Evolutionary conservation across 2,113 vertebrate genomes (phyloP).

Genomic region (Equus quagga): DNA sequence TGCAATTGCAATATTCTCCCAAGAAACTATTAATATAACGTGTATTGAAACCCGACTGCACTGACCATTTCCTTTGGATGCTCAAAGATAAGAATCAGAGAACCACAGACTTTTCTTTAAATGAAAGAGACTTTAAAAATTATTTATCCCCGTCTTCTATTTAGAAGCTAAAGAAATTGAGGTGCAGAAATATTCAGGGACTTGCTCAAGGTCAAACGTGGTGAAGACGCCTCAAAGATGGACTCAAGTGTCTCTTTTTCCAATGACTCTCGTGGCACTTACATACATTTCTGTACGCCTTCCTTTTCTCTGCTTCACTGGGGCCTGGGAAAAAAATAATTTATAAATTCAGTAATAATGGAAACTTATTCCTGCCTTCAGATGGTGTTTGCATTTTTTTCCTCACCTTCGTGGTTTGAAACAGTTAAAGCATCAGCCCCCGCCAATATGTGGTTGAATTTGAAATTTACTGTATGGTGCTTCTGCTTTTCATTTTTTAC

Average conservation of each 20-base stretch:
- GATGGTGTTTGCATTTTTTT: constrained; percentile 58
- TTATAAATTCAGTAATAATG: constrained; percentile 65
- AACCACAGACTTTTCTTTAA: neutral
- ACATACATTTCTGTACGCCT: neutral
- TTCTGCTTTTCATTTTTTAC: constrained; percentile 91
- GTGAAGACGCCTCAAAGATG: constrained; percentile 20
- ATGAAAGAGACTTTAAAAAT: constrained; percentile 56
- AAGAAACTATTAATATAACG: constrained; percentile 29
- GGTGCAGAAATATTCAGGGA: constrained; percentile 23
- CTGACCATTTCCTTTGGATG: constrained; percentile 30
- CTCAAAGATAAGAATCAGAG: constrained; percentile 47
- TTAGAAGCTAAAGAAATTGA: constrained; percentile 56
- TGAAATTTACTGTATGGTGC: constrained; percentile 91
- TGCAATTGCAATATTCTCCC: neutral
- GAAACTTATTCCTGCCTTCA: constrained; percentile 59
- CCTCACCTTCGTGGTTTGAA: constrained; percentile 76
- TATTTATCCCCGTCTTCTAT: constrained; percentile 24
- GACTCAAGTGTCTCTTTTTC: neutral
- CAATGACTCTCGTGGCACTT: constrained; percentile 51
- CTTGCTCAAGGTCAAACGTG: constrained; percentile 56
- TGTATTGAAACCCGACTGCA: neutral
- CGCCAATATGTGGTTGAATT: constrained; percentile 94
- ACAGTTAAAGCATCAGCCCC: constrained; percentile 89
- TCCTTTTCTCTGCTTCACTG: constrained; percentile 53
- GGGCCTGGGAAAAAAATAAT: constrained; percentile 50